Base-by-base conservation (phyloP, 2,888 invertebrate species). In the Dioctria linearis region DNA sequence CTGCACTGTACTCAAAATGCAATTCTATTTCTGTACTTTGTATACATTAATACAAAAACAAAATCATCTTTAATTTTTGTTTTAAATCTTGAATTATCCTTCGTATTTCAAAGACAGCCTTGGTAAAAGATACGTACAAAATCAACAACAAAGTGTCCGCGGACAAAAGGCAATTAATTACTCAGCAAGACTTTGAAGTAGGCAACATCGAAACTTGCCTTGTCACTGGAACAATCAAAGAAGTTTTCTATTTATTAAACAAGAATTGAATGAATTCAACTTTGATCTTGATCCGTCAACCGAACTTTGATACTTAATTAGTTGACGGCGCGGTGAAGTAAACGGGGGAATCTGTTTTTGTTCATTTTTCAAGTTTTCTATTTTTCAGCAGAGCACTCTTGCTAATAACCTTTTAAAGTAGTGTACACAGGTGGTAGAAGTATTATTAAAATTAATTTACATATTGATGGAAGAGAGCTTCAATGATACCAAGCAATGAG, bases 301-400 rank as follows among this genome's bases (percentile, higher is more conserved):
- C 43, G 66, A 40, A 66, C 43, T 66, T 66, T 66, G 66, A 66
- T 66, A 40, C 66, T 66, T 66, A 66, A 66, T 66, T 66, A 66
- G 43, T n/a, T 40, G 13, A 42, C n/a, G 11, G 66, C 25, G 25
- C 8, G 46, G 46, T 46, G 46, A 46, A 46, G 46, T 46, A 46
- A 6, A 8, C 46, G 8, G 8, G 8, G 46, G 5, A 2, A 6
- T 46, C 5, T 25, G 1, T 46, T 46, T 8, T 6, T 46, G 5
- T 8, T 5, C 46, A 2, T 46, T 46, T 46, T 46, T 6, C 2
- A 46, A 8, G 46, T 46, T 5, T 46, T 46, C 8, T 46, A 46
- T 46, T 8, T 46, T 8, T 6, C 46, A 46, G 8, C 8, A 46
- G 6, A n/a, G 13, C 40, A 66, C 40, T 63, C 59, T 65, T 42